A percentile compares a stretch with the other conserved stretches of the same genome.
These are phyloP conservation scores for Sciaenops ocellatus DNA, from an alignment of 2,797 vertebrate species.

Conservation along the genomic window DNA sequence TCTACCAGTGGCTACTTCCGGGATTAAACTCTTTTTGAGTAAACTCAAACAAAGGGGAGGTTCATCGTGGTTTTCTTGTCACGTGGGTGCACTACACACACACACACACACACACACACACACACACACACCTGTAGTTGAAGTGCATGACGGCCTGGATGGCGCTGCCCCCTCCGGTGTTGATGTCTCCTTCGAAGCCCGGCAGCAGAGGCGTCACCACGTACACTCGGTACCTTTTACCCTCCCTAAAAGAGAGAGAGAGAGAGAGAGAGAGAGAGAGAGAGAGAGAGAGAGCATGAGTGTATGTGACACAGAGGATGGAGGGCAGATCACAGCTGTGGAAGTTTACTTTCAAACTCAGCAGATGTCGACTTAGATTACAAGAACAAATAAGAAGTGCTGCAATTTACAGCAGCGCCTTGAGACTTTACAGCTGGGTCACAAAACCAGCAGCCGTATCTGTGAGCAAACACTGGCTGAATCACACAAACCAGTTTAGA, in stretches of 20 bases:
- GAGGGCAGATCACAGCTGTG: background rate
- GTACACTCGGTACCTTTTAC: constrained; percentile 90
- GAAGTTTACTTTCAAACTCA: background rate
- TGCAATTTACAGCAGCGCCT: background rate
- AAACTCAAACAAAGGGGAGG: background rate
- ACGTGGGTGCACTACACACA: background rate
- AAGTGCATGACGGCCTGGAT: constrained; percentile 98
- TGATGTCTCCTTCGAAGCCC: constrained; percentile 97
- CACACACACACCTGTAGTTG: constrained; percentile 93
- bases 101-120: background rate
- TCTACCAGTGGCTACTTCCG: background rate
- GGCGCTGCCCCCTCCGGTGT: constrained; percentile 93
- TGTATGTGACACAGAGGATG: background rate
- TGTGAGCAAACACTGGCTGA: too few species aligned
- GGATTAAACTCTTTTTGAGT: constrained; percentile 19
- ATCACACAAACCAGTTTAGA: background rate
- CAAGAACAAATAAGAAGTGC: background rate
- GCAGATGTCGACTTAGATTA: background rate
- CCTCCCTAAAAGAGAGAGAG: constrained; percentile 82
- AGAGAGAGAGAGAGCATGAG: too few species aligned
- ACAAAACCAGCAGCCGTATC: background rate
- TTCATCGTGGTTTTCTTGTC: background rate
- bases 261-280: too few species aligned
- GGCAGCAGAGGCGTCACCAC: constrained; percentile 95
- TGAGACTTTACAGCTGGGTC: background rate